Base-by-base conservation (phyloP, 2,797 vertebrate genomes). In the Argya squamiceps region DNA sequence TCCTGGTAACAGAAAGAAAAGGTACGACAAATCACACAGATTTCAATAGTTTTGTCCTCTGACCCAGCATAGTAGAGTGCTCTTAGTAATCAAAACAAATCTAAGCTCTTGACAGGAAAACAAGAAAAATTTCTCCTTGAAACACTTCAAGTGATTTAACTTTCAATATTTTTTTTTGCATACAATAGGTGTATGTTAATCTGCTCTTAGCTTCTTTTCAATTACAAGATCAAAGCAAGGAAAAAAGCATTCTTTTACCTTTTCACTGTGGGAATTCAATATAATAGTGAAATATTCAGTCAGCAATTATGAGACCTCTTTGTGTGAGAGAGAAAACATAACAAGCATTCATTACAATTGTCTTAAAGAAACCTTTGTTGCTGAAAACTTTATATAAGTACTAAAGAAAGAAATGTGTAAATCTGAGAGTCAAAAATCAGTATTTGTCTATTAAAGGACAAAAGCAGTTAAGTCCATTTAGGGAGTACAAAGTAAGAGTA, bases 341-440 rank as follows among this genome's bases (percentile, higher is more conserved):
- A 85, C 34, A 93, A 94, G 56, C 3, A 32, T 32, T 95, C 44
- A 93, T 88, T 95, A 71, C 34, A 97, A 90, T 80, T 91, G 75
- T 96, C 86, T 96, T 97, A 83, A 92, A 97, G 96, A 94, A 90
- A 91, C 92, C 77, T 94, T 88, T 84, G 52, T 82, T 97, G 55
- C 62, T 94, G 75, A 84, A 96, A 96, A 34, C 16, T 92, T 97
- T 70, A 87, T 85, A 92, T 77, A 95, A 96, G 93, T 68, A 92
- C 15, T 94, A 52, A 95, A 80, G 79, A 95, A 95, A 89, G 71
- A 97, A 97, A 87, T 84, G 52, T 44, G 64, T 85, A 93, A 75
- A 75, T 92, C 74, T 90, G 69, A 84, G 60, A 94, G 46, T 94
- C 74, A 96, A 84, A 75, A 94, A 84, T 85, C 59, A 96, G 76